Percentiles rank a stretch among this genome's conserved stretches.
These are phyloP conservation scores for Spisula solida DNA, from an alignment of 2,888 invertebrate species.

Conservation along the genomic window DNA sequence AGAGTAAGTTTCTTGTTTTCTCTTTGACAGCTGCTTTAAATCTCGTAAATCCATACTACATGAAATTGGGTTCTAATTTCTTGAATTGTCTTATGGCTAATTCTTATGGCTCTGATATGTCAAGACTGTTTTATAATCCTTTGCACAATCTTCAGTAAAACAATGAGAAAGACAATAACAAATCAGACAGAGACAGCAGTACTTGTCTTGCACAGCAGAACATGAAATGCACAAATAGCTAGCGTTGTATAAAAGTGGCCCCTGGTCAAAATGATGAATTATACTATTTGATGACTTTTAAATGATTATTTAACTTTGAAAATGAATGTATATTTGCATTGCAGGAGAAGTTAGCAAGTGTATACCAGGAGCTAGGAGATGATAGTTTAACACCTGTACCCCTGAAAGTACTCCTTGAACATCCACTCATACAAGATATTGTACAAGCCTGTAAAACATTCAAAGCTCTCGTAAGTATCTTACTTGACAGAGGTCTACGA, in stretches of 20 bases:
- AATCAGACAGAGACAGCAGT: too few species aligned
- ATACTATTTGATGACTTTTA: too few species aligned
- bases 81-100: too few species aligned
- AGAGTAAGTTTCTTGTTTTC: constrained; percentile 74
- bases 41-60: too few species aligned
- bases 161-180: too few species aligned
- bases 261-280: background rate
- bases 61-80: too few species aligned
- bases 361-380: constrained; percentile 85
- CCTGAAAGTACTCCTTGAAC: constrained; percentile 84
- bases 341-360: constrained; percentile 84
- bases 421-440: constrained; percentile 86
- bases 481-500: background rate
- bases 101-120: too few species aligned
- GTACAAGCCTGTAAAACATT: constrained; percentile 82
- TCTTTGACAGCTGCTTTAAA: background rate
- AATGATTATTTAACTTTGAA: too few species aligned
- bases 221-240: background rate
- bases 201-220: too few species aligned
- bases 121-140: too few species aligned
- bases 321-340: background rate
- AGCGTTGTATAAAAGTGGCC: background rate
- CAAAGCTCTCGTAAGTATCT: constrained; percentile 80
- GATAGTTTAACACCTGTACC: constrained; percentile 80
- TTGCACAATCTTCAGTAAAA: too few species aligned